phyloP scores from a whole-genome alignment of 1,140 invertebrate species.

The Lycorma delicatula region DNA sequence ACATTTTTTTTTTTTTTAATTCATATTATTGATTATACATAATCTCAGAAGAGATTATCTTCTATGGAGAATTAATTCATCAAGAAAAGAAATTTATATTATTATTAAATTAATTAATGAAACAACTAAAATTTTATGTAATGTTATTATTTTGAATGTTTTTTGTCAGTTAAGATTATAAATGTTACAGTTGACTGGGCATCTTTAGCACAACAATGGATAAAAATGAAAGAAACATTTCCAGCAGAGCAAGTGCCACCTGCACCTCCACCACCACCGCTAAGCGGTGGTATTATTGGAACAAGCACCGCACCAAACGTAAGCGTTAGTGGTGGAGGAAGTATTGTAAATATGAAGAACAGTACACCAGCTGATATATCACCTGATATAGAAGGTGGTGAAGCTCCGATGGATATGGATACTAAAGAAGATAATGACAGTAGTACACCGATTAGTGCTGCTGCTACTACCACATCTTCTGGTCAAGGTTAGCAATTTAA shows the following conservation, averaged over 20 bases:
- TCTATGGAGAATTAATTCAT: too few relatives aligned
- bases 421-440: constrained; percentile 47
- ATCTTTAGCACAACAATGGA: constrained; percentile 92
- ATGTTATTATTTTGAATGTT: too few relatives aligned
- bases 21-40: too few relatives aligned
- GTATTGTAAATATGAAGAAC: too few relatives aligned
- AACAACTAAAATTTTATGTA: too few relatives aligned
- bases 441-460: too few relatives aligned
- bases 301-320: not conserved
- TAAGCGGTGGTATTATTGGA: not conserved
- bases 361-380: not conserved
- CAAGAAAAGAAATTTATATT: too few relatives aligned
- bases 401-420: constrained; percentile 79
- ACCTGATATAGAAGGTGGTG: constrained; percentile 50
- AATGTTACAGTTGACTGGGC: constrained; percentile 92
- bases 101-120: too few relatives aligned
- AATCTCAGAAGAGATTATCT: too few relatives aligned
- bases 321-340: not conserved
- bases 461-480: too few relatives aligned
- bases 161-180: too few relatives aligned
- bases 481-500: constrained; percentile 32
- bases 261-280: constrained; percentile 41
- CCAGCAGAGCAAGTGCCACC: constrained; percentile 39
- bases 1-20: too few relatives aligned
- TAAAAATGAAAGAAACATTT: constrained; percentile 80